Percentiles rank a stretch among this genome's conserved stretches.
Evolutionary conservation across 2,797 vertebrate species (phyloP).

Genomic region (Siniperca obscura): DNA sequence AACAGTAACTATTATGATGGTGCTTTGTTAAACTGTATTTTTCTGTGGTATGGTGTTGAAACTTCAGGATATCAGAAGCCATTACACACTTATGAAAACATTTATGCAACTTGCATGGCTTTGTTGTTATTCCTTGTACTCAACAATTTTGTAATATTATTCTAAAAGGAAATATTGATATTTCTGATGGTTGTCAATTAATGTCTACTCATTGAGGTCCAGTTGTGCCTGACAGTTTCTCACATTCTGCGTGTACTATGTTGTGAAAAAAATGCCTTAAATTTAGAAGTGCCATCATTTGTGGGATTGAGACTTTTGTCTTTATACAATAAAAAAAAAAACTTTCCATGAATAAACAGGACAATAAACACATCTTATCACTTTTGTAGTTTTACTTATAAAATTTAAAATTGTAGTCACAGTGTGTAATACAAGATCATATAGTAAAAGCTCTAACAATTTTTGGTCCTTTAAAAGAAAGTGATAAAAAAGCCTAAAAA

Average conservation of each 20-base stretch:
- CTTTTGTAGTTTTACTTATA: constrained; percentile 62
- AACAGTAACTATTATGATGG: not conserved
- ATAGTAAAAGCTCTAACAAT: constrained; percentile 32
- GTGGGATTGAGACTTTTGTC: constrained; percentile 17
- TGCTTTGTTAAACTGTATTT: constrained; percentile 35
- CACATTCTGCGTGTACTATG: constrained; percentile 29
- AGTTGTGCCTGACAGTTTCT: constrained; percentile 31
- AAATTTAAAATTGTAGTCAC: constrained; percentile 41
- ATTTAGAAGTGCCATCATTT: constrained; percentile 53
- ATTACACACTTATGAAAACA: not conserved
- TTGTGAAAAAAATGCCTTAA: constrained; percentile 41
- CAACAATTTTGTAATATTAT: constrained; percentile 3
- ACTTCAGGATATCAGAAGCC: constrained; percentile 7
- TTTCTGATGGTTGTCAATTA: constrained; percentile 1
- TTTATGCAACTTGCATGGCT: constrained; percentile 11
- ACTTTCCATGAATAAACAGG: constrained; percentile 31
- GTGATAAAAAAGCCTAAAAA: constrained; percentile 4
- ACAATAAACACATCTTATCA: constrained; percentile 19
- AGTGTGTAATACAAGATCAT: constrained; percentile 30
- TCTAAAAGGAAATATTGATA: constrained; percentile 21
- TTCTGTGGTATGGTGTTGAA: not conserved
- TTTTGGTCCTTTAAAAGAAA: constrained; percentile 48
- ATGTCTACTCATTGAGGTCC: not conserved
- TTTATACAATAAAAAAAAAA: constrained; percentile 37
- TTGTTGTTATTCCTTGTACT: constrained; percentile 16